Conservation (phyloP, 1,140 invertebrate species). For the Aphelenchoides avenae region DNA sequence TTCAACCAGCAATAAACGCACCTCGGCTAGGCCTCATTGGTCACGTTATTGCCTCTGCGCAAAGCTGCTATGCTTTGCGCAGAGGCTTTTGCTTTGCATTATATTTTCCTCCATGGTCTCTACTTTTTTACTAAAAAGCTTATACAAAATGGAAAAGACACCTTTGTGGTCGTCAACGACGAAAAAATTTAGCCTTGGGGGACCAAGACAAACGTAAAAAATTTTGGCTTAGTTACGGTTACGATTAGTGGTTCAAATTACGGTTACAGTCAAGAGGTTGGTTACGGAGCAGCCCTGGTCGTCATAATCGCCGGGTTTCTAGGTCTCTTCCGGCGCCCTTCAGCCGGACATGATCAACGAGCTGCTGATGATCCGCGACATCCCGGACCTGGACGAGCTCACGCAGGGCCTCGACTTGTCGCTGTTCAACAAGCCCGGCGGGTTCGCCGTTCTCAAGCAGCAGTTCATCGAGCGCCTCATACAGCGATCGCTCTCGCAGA, state of each 20-base stretch:
- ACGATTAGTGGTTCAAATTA: no score
- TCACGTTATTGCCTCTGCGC: constrained; percentile 54
- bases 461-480: constrained; percentile 50
- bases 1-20: constrained; percentile 57
- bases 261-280: no score
- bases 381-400: constrained; percentile 49
- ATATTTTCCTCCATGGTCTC: no score
- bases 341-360: constrained; percentile 40
- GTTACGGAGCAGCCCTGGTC: no score
- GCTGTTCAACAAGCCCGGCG: constrained; percentile 46
- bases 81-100: no score
- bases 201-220: no score
- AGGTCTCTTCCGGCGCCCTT: background rate
- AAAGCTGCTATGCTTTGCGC: no score
- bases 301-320: background rate
- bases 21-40: constrained; percentile 52
- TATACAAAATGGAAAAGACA: constrained; percentile 1
- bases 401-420: constrained; percentile 48
- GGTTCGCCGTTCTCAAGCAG: constrained; percentile 42
- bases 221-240: no score
- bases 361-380: constrained; percentile 32
- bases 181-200: background rate
- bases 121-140: background rate
- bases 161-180: background rate
- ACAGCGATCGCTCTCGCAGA: no score